These are phyloP conservation scores for Drosophila fulvimacula DNA, from an alignment of 2,888 invertebrate genomes.

Conservation along the genomic window DNA sequence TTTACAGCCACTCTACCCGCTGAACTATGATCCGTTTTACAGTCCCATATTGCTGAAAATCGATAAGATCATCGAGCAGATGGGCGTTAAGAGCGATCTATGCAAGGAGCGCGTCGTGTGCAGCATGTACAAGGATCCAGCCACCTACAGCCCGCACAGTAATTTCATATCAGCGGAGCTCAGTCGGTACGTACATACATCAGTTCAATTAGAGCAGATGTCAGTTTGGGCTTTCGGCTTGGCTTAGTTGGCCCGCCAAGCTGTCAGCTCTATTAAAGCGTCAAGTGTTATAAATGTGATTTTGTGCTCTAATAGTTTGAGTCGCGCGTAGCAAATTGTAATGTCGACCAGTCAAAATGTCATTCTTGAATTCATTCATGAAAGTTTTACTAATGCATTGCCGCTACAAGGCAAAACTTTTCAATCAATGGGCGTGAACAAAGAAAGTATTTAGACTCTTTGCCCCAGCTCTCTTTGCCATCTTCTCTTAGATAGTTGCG, in stretches of 20 bases:
- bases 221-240: not conserved
- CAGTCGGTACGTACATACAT: conserved; percentile 90
- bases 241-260: conserved; percentile 22
- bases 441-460: conserved; percentile 52
- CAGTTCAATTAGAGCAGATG: conserved; percentile 8
- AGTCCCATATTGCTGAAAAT: conserved; percentile 92
- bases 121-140: conserved; percentile 93
- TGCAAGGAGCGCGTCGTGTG: conserved; percentile 93
- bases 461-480: not conserved
- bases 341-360: conserved; percentile 57
- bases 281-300: conserved; percentile 36
- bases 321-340: conserved; percentile 46
- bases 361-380: conserved; percentile 35
- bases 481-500: not conserved
- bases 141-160: conserved; percentile 93
- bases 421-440: conserved; percentile 71
- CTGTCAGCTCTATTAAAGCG: conserved; percentile 45
- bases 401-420: conserved; percentile 30
- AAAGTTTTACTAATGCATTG: conserved; percentile 19
- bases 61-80: conserved; percentile 89
- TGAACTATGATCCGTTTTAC: conserved; percentile 88
- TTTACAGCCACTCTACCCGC: conserved; percentile 82
- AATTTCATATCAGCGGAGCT: conserved; percentile 94
- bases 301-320: conserved; percentile 68
- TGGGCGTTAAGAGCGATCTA: conserved; percentile 89